Evolutionary conservation across 2,797 vertebrate genomes (phyloP), one percentile per base, ranked within the genome.

Genomic region (Hemibagrus guttatus): DNA sequence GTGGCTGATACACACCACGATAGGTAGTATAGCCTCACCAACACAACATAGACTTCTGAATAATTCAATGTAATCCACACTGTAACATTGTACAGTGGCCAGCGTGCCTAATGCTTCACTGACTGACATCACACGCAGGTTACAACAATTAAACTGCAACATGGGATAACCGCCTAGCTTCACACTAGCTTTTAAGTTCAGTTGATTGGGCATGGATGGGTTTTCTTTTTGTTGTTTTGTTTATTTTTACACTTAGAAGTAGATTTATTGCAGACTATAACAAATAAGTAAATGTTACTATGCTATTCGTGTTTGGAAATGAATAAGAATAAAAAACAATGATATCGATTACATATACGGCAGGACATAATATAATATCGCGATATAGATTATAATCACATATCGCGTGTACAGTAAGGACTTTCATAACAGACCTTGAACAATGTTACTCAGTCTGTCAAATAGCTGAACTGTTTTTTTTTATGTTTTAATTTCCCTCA

Each of bases 51-150:
- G 74, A n/a, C 90, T 83, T 71, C 59, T 91, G 89, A 91, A 91
- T 91, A 87, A 91, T 91, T 91, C n/a, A 91, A 81, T 63, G 90
- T 72, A 66, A 89, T 31, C 19, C 87, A 91, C 61, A 90, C 87
- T 52, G 89, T 86, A 86, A 85, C 81, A 39, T 74, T 79, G 86
- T 84, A 88, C 86, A 80, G 86, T 59, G 26, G 19, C 39, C 54
- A 58, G 89, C 56, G 81, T 89, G 83, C 7, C 56, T 69, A 1
- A 78, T 16, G 72, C 72, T 61, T 83, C 42, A 78, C 61, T 75
- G 86, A 85, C 83, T 75, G 72, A 84, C 68, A 82, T 75, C 59
- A 71, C 28, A 81, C 46, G n/a, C 79, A 39, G 82, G 66, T 61
- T 83, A 71, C 66, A 16, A 74, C 7, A 4, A 64, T 58, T 72